Conservation (phyloP, 2,797 vertebrate genomes). For the Enteromius unitaeniatus region DNA sequence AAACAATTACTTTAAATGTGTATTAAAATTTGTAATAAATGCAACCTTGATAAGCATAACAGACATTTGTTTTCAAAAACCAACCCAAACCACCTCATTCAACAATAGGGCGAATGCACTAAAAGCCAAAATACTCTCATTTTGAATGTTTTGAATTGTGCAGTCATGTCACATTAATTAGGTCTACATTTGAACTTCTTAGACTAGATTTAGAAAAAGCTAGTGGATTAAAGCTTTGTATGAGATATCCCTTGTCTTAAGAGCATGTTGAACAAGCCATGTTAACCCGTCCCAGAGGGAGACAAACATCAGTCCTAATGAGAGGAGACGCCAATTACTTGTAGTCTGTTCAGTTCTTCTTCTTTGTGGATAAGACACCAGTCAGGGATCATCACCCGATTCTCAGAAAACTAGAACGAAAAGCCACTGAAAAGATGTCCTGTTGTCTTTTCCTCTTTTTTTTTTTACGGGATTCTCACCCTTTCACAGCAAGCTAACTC, state of each 20-base stretch:
- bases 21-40: neutral
- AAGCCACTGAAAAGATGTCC: neutral
- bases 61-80: neutral
- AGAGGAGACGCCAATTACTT: constrained; percentile 37
- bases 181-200: constrained; percentile 18
- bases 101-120: neutral
- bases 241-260: constrained; percentile 39
- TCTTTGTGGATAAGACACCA: constrained; percentile 36
- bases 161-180: constrained; percentile 27
- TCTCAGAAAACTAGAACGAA: constrained; percentile 40
- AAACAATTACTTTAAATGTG: neutral
- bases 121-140: neutral
- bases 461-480: constrained; percentile 19
- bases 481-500: constrained; percentile 49
- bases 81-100: neutral
- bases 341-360: constrained; percentile 34
- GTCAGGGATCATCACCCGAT: constrained; percentile 43
- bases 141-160: constrained; percentile 1
- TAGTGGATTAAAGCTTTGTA: constrained; percentile 43
- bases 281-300: constrained; percentile 36
- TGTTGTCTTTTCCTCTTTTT: constrained; percentile 14
- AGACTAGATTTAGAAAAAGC: neutral
- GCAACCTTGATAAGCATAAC: neutral
- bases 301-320: constrained; percentile 43
- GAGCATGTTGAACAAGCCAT: constrained; percentile 38